phyloP scores from a whole-genome alignment of 2,113 vertebrate genomes.

The Phoenicopterus ruber region DNA sequence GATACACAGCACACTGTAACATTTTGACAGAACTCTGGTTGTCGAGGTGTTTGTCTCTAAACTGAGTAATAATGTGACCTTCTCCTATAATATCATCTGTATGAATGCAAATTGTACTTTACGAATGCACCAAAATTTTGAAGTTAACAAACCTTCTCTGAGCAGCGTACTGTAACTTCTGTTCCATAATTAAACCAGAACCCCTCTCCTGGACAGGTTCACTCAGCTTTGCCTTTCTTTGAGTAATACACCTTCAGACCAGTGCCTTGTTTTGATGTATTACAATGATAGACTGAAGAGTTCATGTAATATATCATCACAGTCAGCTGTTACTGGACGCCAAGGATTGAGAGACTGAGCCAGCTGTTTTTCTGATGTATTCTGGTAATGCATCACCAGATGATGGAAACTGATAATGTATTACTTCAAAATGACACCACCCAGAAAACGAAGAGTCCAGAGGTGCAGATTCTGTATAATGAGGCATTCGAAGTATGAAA shows the following conservation, averaged over 20 bases:
- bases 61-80: not conserved
- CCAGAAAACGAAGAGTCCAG: conserved; percentile 38
- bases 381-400: conserved; percentile 32
- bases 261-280: conserved; percentile 72
- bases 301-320: conserved; percentile 62
- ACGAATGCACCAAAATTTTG: not conserved
- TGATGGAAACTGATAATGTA: conserved; percentile 10
- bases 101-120: not conserved
- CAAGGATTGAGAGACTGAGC: conserved; percentile 67
- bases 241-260: conserved; percentile 75
- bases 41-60: not conserved
- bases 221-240: conserved; percentile 60
- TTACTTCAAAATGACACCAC: conserved; percentile 13
- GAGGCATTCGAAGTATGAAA: not conserved
- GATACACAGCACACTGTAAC: not conserved
- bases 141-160: conserved; percentile 11
- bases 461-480: not conserved
- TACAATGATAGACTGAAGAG: conserved; percentile 45
- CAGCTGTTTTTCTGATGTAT: conserved; percentile 60
- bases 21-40: not conserved
- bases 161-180: conserved; percentile 43
- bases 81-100: not conserved
- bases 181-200: conserved; percentile 58
- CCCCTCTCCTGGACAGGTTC: conserved; percentile 42
- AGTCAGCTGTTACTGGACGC: conserved; percentile 62